These are phyloP conservation scores for Mallotus villosus DNA, from an alignment of 2,797 vertebrate genomes.

Conservation along the genomic window DNA sequence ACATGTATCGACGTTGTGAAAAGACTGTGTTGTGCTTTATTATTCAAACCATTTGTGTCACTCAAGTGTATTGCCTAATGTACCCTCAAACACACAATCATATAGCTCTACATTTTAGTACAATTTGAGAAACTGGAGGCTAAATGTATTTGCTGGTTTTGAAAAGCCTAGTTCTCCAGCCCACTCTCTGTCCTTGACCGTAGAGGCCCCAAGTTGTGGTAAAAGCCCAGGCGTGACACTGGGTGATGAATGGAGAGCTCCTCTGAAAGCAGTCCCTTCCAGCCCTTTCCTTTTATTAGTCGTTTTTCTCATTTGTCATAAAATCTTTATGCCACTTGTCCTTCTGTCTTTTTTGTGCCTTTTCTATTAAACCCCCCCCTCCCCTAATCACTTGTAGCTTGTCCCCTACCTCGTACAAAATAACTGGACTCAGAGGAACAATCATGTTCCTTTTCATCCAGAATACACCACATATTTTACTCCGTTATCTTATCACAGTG, in stretches of 20 bases:
- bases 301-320: too few relatives aligned
- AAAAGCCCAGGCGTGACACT: slow-evolving; percentile 18
- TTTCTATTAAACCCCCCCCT: not conserved
- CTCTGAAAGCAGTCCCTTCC: not conserved
- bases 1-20: too few relatives aligned
- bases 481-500: slow-evolving; percentile 16
- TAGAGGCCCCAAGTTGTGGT: slow-evolving; percentile 9
- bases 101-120: not conserved
- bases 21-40: too few relatives aligned
- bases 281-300: not conserved
- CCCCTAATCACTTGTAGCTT: not conserved
- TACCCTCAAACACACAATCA: not conserved
- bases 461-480: not conserved
- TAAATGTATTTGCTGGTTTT: slow-evolving; percentile 49
- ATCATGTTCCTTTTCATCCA: too few relatives aligned
- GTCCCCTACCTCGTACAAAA: too few relatives aligned
- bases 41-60: not conserved
- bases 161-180: slow-evolving; percentile 34
- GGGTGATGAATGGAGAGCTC: not conserved
- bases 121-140: not conserved
- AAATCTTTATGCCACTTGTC: too few relatives aligned
- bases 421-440: too few relatives aligned
- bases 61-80: not conserved
- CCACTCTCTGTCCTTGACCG: slow-evolving; percentile 25
- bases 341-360: not conserved